Conservation (phyloP, 1,140 invertebrate genomes). For the Ceratina japonica region DNA sequence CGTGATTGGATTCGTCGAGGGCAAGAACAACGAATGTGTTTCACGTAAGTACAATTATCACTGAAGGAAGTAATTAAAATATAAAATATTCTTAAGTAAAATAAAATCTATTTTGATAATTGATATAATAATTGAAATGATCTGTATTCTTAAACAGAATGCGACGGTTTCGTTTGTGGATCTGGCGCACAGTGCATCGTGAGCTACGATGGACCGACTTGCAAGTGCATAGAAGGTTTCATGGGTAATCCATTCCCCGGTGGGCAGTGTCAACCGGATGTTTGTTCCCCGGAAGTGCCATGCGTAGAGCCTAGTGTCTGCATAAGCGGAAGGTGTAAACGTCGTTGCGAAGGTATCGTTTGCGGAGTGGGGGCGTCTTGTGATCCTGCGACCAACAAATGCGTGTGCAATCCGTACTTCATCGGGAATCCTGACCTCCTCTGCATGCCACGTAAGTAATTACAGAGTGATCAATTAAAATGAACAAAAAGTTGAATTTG, state of each 20-base stretch:
- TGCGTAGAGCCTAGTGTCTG: conserved; percentile 90
- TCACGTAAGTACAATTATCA: conserved; percentile 82
- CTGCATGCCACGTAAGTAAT: conserved; percentile 93
- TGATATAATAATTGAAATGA: too few relatives aligned
- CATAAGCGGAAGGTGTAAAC: conserved; percentile 90
- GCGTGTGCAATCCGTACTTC: conserved; percentile 92
- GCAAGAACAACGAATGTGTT: conserved; percentile 87
- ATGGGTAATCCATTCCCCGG: conserved; percentile 95
- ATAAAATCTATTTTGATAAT: too few relatives aligned
- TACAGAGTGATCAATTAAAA: not conserved
- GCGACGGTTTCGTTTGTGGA: conserved; percentile 89
- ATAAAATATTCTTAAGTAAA: too few relatives aligned
- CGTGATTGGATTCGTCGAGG: conserved; percentile 88
- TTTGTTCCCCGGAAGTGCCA: conserved; percentile 87
- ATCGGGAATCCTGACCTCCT: conserved; percentile 92
- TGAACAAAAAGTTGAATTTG: conserved; percentile 59
- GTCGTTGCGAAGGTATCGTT: conserved; percentile 90
- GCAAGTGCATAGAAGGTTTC: conserved; percentile 91
- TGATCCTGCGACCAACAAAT: conserved; percentile 88
- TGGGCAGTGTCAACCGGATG: conserved; percentile 88
- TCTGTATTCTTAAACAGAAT: conserved; percentile 79
- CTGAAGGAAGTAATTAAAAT: not conserved
- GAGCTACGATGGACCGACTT: conserved; percentile 91
- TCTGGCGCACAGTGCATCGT: conserved; percentile 92
- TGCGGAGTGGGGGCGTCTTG: conserved; percentile 92